These are phyloP conservation scores for Trichacis sp. DNA, from an alignment of 2,888 invertebrate species.

Conservation along the genomic window DNA sequence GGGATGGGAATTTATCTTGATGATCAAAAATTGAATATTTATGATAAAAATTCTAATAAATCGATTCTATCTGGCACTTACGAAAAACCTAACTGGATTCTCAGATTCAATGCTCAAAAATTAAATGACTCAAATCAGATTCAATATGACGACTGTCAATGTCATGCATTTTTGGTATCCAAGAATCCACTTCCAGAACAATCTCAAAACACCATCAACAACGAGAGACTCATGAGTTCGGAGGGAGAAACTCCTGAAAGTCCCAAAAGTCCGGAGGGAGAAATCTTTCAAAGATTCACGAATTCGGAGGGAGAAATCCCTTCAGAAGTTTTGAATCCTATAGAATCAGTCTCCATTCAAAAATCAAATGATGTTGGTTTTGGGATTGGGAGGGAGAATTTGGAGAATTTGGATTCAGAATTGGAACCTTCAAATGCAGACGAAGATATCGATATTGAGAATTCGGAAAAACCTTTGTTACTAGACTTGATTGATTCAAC, in stretches of 20 bases:
- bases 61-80: neutral
- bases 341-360: too few relatives aligned
- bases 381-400: neutral
- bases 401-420: too few relatives aligned
- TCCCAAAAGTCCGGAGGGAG: too few relatives aligned
- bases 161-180: neutral
- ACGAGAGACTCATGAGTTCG: too few relatives aligned
- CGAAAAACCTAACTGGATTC: neutral
- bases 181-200: neutral
- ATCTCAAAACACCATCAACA: neutral
- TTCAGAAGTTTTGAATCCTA: conserved; percentile 4
- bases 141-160: neutral
- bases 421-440: neutral
- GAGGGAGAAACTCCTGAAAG: too few relatives aligned
- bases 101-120: too few relatives aligned
- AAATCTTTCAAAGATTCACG: neutral
- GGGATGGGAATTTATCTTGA: too few relatives aligned
- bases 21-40: too few relatives aligned
- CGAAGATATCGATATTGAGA: neutral
- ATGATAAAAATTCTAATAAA: neutral
- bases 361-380: neutral
- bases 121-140: neutral
- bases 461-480: too few relatives aligned
- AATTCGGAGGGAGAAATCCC: neutral
- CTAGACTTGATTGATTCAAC: neutral